Conservation (phyloP, 2,888 invertebrate genomes). For the Ernsta delagoae region DNA sequence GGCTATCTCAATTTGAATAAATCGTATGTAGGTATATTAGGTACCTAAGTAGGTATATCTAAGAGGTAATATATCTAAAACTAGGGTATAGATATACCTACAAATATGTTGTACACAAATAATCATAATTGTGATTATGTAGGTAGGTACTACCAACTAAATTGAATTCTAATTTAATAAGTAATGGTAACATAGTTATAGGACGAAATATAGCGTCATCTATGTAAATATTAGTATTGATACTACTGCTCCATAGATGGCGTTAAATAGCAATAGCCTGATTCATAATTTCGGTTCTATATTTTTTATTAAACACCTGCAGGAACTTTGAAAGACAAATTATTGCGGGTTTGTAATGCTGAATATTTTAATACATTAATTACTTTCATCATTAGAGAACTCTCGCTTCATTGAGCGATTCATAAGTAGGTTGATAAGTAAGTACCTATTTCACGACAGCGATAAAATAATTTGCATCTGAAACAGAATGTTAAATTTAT, state of each 20-base stretch:
- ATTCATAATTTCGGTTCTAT: neutral
- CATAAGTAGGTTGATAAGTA: constrained; percentile 40
- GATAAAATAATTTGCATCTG: constrained; percentile 43
- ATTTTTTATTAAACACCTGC: constrained; percentile 1
- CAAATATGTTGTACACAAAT: too few species aligned
- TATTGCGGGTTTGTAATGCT: constrained; percentile 42
- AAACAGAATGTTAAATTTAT: constrained; percentile 40
- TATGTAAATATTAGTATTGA: too few species aligned
- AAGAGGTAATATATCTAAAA: too few species aligned
- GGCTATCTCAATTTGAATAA: constrained; percentile 11
- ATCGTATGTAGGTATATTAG: too few species aligned
- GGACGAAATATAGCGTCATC: too few species aligned
- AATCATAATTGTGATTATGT: too few species aligned
- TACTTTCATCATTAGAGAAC: constrained; percentile 51
- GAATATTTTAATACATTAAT: constrained; percentile 54
- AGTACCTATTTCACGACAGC: constrained; percentile 44
- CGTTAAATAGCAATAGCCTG: neutral
- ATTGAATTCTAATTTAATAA: too few species aligned
- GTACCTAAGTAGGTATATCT: too few species aligned
- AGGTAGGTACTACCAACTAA: too few species aligned
- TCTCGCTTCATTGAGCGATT: constrained; percentile 57
- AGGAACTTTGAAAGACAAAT: constrained; percentile 32
- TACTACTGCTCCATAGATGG: constrained; percentile 14
- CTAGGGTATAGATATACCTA: too few species aligned
- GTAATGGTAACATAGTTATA: too few species aligned